phyloP scores from a whole-genome alignment of 2,888 invertebrate genomes.

The Diloba caeruleocephala region DNA sequence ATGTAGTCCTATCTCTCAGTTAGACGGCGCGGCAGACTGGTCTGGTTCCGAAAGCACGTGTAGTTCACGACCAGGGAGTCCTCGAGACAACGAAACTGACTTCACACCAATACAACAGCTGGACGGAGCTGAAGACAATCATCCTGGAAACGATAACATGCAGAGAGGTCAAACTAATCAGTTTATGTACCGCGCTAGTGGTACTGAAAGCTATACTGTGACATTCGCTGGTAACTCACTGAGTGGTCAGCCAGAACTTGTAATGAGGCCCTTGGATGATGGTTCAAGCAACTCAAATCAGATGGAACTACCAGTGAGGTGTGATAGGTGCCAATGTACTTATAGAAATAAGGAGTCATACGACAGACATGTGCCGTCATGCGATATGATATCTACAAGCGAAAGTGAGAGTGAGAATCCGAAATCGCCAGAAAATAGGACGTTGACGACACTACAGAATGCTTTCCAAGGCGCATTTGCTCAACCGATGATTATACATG shows the following conservation, averaged over 20 bases:
- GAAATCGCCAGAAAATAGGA: constrained; percentile 87
- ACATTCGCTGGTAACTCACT: constrained; percentile 87
- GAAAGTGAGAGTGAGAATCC: constrained; percentile 94
- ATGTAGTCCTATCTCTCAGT: constrained; percentile 90
- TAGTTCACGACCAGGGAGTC: constrained; percentile 83
- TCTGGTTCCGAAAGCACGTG: constrained; percentile 88
- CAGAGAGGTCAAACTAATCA: constrained; percentile 79
- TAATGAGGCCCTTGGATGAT: constrained; percentile 83
- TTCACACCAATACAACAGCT: constrained; percentile 90
- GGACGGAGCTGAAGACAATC: constrained; percentile 92
- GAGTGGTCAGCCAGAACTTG: constrained; percentile 83
- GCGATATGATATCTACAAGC: constrained; percentile 94
- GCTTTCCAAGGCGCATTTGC: constrained; percentile 86
- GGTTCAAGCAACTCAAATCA: constrained; percentile 77
- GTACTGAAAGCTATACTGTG: constrained; percentile 84
- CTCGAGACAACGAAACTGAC: constrained; percentile 71
- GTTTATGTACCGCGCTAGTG: constrained; percentile 83
- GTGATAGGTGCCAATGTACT: constrained; percentile 95
- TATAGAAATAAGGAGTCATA: constrained; percentile 95
- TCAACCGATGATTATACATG: constrained; percentile 85
- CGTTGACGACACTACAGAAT: constrained; percentile 84
- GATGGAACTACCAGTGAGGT: constrained; percentile 94
- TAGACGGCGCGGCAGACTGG: constrained; percentile 92
- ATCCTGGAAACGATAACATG: constrained; percentile 72
- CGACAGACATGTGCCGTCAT: constrained; percentile 93